Percentiles rank a stretch among this genome's conserved stretches.
These are phyloP conservation scores for Helicoverpa armigera DNA, from an alignment of 1,140 invertebrate species.

Conservation along the genomic window DNA sequence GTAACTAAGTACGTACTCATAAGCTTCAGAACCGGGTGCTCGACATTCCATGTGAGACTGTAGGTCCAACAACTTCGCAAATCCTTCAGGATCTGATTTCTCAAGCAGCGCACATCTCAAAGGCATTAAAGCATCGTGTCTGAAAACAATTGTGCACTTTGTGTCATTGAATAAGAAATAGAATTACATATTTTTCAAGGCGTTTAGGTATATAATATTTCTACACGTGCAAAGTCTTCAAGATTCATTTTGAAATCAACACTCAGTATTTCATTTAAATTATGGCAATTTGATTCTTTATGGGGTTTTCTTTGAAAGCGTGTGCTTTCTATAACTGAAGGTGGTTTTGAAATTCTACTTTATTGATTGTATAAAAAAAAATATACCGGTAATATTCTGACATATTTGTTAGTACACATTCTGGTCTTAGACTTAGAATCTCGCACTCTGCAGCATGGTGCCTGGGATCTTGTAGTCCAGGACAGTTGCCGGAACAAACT, in stretches of 20 bases:
- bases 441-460: constrained; percentile 91
- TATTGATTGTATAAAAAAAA: neutral
- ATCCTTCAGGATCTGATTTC: constrained; percentile 88
- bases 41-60: constrained; percentile 91
- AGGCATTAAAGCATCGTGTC: constrained; percentile 90
- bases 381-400: constrained; percentile 87
- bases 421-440: constrained; percentile 87
- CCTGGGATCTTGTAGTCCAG: constrained; percentile 87
- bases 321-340: neutral
- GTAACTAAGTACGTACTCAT: constrained; percentile 87
- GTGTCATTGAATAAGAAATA: neutral
- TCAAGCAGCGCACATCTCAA: constrained; percentile 90
- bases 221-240: neutral
- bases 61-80: constrained; percentile 89
- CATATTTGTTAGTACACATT: constrained; percentile 85
- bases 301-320: no score
- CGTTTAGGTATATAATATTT: no score
- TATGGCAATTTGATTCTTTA: no score
- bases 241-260: no score
- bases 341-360: neutral
- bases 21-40: constrained; percentile 89
- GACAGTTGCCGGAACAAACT: constrained; percentile 89
- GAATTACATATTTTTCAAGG: no score
- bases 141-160: constrained; percentile 61
- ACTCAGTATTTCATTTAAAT: no score